Base-by-base conservation (phyloP, 1,140 invertebrate species). In the Pseudomyrmex flavicornis region DNA sequence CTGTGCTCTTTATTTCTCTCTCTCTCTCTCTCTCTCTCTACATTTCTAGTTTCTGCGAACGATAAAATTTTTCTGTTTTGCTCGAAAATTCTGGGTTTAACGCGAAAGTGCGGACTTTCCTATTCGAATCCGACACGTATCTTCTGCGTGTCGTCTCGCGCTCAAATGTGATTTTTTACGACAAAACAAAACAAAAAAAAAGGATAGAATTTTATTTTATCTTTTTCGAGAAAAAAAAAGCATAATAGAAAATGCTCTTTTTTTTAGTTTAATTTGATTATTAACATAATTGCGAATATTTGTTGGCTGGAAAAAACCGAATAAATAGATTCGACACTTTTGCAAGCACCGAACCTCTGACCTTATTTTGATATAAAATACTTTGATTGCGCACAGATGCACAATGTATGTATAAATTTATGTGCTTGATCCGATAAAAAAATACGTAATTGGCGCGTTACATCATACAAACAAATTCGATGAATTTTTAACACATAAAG, bases 311-410 rank as follows among this genome's bases (percentile, higher is more conserved):
- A 48, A 35, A 65, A 50, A 52, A 1, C 9, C 2, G 8, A 44
- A 52, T 10, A n/a, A 0, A 7, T 50, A 52, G 52, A 4, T 76
- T 76, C 63, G 62, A 22, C 17, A 46, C 15, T 77, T 77, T 68
- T 4, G 62, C 50, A 77, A 17, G 44, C 66, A 77, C 54, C 68
- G 62, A 68, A 66, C 74, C 68, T 68, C 35, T 56, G 48, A 77
- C 74, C 61, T 77, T 48, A 54, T 77, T 74, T 63, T 63, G 59
- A 77, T 66, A 66, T 77, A 77, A 66, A 54, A 77, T 35, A 7
- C 61, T 68, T 77, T 77, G 48, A 77, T 46, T 77, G 26, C 26
- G 2, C 13, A 66, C 13, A 66, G 63, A 65, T 61, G 17, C 17
- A 66, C 44, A 68, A 46, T 44, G 12, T 66, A 48, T 5, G 35